Evolutionary conservation across 64 coral and sea anemone genomes (phyloP).

Genomic region (Trachythela sp.): DNA sequence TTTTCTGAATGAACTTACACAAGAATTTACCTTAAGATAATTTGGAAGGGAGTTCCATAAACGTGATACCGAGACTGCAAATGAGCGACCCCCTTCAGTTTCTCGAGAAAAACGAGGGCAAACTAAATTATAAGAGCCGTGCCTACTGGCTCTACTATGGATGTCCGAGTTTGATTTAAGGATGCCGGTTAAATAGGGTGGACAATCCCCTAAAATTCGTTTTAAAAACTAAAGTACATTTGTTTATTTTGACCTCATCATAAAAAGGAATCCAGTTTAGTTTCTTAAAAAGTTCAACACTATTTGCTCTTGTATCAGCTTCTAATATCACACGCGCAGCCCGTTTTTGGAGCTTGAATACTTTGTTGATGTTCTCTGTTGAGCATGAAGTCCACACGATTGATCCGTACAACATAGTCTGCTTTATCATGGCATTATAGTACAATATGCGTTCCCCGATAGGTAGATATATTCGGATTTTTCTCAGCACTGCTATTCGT

Average conservation of each 20-base stretch:
- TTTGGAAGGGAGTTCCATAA: neutral
- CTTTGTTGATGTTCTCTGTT: neutral
- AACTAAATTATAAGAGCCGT: conserved; percentile 33
- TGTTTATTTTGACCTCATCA: conserved; percentile 47
- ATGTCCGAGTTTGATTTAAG: conserved; percentile 21
- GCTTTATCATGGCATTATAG: conserved; percentile 4
- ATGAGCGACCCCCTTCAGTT: conserved; percentile 19
- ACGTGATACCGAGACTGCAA: conserved; percentile 4
- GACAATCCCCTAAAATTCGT: too few relatives aligned
- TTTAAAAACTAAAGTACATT: conserved; percentile 49
- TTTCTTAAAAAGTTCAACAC: conserved; percentile 42
- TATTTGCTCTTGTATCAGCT: conserved; percentile 32
- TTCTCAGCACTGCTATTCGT: too few relatives aligned
- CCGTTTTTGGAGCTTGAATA: conserved; percentile 43
- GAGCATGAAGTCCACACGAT: conserved; percentile 1
- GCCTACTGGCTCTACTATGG: conserved; percentile 19
- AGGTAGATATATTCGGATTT: neutral
- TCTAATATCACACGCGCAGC: conserved; percentile 44
- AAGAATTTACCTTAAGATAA: neutral
- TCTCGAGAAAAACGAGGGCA: conserved; percentile 35
- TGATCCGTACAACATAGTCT: neutral
- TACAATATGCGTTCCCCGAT: neutral
- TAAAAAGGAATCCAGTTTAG: conserved; percentile 48
- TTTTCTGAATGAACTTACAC: neutral
- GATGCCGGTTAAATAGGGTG: too few relatives aligned